Conservation (phyloP, 2,888 invertebrate species). For the Lymantria monacha region DNA sequence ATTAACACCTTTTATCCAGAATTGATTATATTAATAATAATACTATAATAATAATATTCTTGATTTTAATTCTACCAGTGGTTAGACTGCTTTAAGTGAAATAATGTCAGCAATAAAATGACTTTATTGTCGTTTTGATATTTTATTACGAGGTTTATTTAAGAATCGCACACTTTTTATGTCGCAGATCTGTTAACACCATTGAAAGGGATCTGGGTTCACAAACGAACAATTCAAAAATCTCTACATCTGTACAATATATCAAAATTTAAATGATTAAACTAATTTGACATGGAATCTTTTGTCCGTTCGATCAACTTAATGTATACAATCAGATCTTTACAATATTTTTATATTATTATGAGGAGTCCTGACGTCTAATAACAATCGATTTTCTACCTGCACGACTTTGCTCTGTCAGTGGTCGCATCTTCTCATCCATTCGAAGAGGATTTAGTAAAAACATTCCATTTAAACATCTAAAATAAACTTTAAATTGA, state of each 20-base stretch:
- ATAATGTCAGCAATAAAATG: background rate
- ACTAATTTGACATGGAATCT: conserved; percentile 44
- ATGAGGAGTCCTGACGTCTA: conserved; percentile 47
- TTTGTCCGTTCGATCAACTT: conserved; percentile 35
- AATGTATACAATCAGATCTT: conserved; percentile 40
- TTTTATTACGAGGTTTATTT: background rate
- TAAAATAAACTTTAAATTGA: background rate
- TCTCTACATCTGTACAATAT: conserved; percentile 17
- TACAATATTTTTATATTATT: conserved; percentile 50
- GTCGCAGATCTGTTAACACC: background rate
- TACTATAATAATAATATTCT: too few species aligned
- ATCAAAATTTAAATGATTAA: conserved; percentile 32
- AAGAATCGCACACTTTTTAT: background rate
- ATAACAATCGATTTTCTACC: conserved; percentile 76
- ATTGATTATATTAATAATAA: too few species aligned
- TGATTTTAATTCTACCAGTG: too few species aligned
- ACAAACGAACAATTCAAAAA: conserved; percentile 7
- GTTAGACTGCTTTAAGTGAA: too few species aligned
- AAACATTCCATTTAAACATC: conserved; percentile 20
- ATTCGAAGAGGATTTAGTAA: conserved; percentile 50
- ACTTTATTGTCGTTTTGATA: background rate
- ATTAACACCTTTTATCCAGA: too few species aligned
- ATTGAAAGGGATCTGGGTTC: background rate
- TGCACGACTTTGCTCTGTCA: conserved; percentile 58
- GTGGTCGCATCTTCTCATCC: conserved; percentile 64